Evolutionary conservation across 2,113 vertebrate genomes (phyloP).

Genomic region (Spermophilus dauricus): DNA sequence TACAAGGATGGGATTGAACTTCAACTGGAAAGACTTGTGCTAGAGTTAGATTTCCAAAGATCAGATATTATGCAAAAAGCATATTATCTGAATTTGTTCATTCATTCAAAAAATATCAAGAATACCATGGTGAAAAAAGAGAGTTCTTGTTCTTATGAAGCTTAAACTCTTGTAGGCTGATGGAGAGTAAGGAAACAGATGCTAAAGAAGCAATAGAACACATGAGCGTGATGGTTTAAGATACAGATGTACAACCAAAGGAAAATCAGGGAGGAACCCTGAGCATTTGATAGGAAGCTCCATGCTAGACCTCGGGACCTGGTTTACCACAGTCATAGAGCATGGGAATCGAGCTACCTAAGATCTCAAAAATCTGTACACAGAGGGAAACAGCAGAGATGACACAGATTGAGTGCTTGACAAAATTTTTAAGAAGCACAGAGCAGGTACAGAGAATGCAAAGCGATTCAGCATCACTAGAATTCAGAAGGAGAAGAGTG

Average conservation of each 20-base stretch:
- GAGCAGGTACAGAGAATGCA: not conserved
- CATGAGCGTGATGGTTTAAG: not conserved
- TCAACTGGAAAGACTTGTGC: not conserved
- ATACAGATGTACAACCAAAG: not conserved
- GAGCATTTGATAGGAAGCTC: not conserved
- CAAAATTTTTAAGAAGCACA: not conserved
- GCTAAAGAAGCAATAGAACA: not conserved
- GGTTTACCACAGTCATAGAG: not conserved
- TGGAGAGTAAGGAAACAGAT: not conserved
- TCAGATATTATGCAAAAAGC: not conserved
- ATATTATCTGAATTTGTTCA: not conserved
- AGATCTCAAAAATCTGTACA: not conserved
- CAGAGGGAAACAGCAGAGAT: not conserved
- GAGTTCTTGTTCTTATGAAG: not conserved
- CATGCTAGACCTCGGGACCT: not conserved
- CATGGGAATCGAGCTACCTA: not conserved
- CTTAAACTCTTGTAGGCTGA: not conserved
- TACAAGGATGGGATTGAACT: not conserved
- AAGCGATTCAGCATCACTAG: not conserved
- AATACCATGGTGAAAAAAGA: not conserved
- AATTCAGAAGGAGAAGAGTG: not conserved
- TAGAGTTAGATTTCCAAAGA: not conserved
- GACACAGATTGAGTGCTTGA: not conserved
- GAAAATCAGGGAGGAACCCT: not conserved
- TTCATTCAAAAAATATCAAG: not conserved